Evolutionary conservation across 2,797 vertebrate species (phyloP), one percentile per base, ranked within the genome.

Genomic region (Coregonus sp.): DNA sequence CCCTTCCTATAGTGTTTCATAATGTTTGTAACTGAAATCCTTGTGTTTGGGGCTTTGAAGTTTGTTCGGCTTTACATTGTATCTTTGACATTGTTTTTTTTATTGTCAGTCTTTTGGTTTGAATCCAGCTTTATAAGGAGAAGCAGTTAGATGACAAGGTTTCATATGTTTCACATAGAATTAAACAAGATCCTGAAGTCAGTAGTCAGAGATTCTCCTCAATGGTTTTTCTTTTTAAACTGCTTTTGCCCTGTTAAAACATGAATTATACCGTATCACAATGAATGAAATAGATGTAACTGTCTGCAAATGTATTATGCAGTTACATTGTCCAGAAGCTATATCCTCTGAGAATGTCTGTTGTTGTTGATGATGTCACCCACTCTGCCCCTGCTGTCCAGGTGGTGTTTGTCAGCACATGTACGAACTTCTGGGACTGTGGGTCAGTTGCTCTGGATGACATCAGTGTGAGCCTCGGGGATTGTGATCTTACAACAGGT

Each of bases 371-470:
- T 80, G 73, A 5, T 79, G 35, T 78, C 37, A n/a, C 65, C 71
- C 50, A 14, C 40, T 71, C 6, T 79, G 15, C 67, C 33, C 50
- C 59, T 73, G 37, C 29, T 67, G 37, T 74, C 61, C 87, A 99
- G 97, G 91, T 98, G 85, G 94, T 95, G 80, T 98, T 99, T 80
- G 88, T 97, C 83, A 97, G 96, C 88, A 92, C 94, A 72, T 99
- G 98, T 91, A 95, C 94, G 89, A 96, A 93, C 81, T 94, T 98
- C 87, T 97, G 96, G 97, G 97, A 97, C 86, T 98, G 97, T 82
- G 96, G 96, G 56, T 94, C 96, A 11, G 95, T 97, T 82, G 97
- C 96, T 73, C 85, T 99, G 80, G 98, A 99, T 81, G 97, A 99
- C 88, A 88, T 99, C 86, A 94, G 87, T 1, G 3, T 98, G 82